A percentile compares a stretch with the other conserved stretches of the same genome.
phyloP scores from a whole-genome alignment of 2,888 invertebrate genomes.

The Drosophila hamatofila region DNA sequence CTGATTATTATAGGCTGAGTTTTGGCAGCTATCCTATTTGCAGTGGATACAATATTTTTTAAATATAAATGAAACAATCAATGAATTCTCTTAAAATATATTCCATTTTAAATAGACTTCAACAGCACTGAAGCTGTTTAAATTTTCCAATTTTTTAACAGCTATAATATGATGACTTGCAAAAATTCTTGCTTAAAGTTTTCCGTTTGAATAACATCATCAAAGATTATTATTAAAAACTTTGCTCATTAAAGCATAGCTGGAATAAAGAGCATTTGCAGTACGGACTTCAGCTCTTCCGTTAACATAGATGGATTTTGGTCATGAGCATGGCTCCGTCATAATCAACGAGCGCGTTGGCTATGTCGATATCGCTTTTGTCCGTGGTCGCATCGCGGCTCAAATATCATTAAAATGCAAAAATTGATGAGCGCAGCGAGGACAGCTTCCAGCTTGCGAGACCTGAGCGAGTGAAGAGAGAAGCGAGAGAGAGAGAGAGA shows the following conservation, averaged over 20 bases:
- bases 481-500: too few species aligned
- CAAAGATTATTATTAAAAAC: not conserved
- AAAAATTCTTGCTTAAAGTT: not conserved
- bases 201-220: not conserved
- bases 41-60: not conserved
- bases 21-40: not conserved
- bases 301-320: constrained; percentile 16
- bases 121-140: not conserved
- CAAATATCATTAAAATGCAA: constrained; percentile 79
- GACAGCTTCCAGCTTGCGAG: constrained; percentile 33
- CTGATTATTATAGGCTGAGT: not conserved
- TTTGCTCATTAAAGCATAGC: not conserved
- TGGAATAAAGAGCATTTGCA: constrained; percentile 9
- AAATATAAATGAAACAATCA: not conserved
- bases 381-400: constrained; percentile 56
- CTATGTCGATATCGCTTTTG: constrained; percentile 18
- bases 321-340: not conserved
- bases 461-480: not conserved
- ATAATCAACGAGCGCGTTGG: constrained; percentile 15
- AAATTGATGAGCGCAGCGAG: constrained; percentile 65
- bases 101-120: not conserved
- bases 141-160: not conserved
- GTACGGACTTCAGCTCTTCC: not conserved
- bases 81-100: not conserved
- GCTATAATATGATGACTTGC: not conserved